phyloP scores from a whole-genome alignment of 2,113 vertebrate genomes.

The Xiphorhynchus elegans region DNA sequence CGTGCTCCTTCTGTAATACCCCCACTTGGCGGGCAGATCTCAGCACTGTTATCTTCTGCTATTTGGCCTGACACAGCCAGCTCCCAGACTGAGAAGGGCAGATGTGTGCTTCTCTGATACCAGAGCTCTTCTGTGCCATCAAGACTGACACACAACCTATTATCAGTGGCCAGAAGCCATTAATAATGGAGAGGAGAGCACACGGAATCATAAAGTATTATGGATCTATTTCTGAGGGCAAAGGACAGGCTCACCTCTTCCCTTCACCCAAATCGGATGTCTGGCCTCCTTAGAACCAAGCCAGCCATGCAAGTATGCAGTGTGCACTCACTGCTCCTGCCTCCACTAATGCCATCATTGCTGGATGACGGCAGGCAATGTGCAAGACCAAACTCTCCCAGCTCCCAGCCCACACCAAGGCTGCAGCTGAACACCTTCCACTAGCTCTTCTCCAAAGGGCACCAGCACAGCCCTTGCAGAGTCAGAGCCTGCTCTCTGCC shows the following conservation, averaged over 20 bases:
- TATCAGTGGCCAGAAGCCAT: background rate
- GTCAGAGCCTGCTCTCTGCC: background rate
- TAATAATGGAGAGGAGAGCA: background rate
- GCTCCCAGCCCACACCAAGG: background rate
- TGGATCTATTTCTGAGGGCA: background rate
- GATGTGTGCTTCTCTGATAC: background rate
- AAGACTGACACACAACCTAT: background rate
- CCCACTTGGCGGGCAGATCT: background rate
- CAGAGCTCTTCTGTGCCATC: background rate
- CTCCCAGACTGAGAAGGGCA: slow-evolving; percentile 8
- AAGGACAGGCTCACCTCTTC: background rate
- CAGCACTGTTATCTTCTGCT: background rate
- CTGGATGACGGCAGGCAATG: background rate
- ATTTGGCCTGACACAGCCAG: slow-evolving; percentile 1
- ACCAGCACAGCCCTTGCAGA: background rate
- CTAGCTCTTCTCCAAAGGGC: background rate
- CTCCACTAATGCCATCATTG: fast-evolving
- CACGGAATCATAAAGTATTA: background rate
- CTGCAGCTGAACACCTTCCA: background rate
- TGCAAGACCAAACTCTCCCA: background rate
- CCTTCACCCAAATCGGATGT: background rate
- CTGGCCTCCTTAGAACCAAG: background rate
- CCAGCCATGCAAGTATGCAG: background rate
- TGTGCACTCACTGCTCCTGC: background rate
- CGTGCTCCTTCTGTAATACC: background rate